A percentile compares a stretch with the other conserved stretches of the same genome.
Evolutionary conservation across 2,888 invertebrate genomes (phyloP).

Genomic region (Pterobdella sp.): DNA sequence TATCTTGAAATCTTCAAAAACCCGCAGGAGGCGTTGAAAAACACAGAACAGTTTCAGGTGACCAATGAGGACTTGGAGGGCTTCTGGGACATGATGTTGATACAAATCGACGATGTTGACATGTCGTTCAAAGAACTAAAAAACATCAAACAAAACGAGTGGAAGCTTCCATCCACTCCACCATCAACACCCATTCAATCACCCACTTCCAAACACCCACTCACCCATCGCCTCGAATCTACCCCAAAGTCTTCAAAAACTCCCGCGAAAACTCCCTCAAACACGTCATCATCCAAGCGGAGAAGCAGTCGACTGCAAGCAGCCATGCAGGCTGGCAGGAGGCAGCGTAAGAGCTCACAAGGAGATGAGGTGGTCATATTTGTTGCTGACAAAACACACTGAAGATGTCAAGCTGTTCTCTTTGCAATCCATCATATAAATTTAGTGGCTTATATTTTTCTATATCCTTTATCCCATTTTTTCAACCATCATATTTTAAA

Average conservation of each 20-base stretch:
- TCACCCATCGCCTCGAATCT: background rate
- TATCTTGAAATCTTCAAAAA: too few species aligned
- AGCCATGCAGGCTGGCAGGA: slow-evolving; percentile 59
- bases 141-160: slow-evolving; percentile 47
- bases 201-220: slow-evolving; percentile 3
- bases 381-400: slow-evolving; percentile 23
- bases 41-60: slow-evolving; percentile 76
- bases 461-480: too few species aligned
- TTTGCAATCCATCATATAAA: too few species aligned
- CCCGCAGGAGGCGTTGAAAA: too few species aligned
- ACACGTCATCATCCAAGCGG: slow-evolving; percentile 49
- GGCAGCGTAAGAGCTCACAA: slow-evolving; percentile 41
- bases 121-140: slow-evolving; percentile 60
- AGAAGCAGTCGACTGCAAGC: slow-evolving; percentile 74
- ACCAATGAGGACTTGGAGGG: slow-evolving; percentile 82
- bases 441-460: too few species aligned
- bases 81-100: slow-evolving; percentile 94
- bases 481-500: too few species aligned
- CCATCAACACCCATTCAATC: background rate
- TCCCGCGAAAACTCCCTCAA: slow-evolving; percentile 28
- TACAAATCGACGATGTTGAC: slow-evolving; percentile 80
- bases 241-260: background rate
- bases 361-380: slow-evolving; percentile 35
- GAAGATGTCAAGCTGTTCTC: too few species aligned
- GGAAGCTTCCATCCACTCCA: slow-evolving; percentile 39